phyloP scores from a whole-genome alignment of 1,140 invertebrate species.

The Apis laboriosa region DNA sequence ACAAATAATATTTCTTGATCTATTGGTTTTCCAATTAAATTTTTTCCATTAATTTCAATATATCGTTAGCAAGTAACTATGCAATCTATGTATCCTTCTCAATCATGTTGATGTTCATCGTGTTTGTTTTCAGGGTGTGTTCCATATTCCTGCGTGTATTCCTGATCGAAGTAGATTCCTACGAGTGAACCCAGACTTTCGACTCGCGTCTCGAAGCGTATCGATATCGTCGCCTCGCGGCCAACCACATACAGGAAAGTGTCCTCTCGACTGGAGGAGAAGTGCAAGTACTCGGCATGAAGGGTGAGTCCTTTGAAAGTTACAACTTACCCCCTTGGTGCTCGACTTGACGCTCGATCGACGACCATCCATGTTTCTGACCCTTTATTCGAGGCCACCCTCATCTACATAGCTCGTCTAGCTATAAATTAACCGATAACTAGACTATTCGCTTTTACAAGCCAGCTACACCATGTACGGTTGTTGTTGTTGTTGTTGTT shows the following conservation, averaged over 20 bases:
- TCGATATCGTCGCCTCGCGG: conserved; percentile 18
- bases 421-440: not conserved
- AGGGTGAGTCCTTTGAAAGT: conserved; percentile 47
- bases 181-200: conserved; percentile 21
- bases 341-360: not conserved
- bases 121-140: conserved; percentile 21
- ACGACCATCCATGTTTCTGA: not conserved
- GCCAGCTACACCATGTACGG: not conserved
- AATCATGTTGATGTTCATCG: not conserved
- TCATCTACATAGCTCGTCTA: too few species aligned
- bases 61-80: not conserved
- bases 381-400: not conserved
- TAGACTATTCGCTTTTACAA: not conserved
- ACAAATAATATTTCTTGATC: too few species aligned
- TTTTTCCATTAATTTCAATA: too few species aligned
- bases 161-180: conserved; percentile 33
- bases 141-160: conserved; percentile 35
- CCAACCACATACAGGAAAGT: conserved; percentile 29
- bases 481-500: not conserved
- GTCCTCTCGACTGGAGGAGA: conserved; percentile 39
- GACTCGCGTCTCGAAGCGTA: not conserved
- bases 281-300: conserved; percentile 49
- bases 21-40: too few species aligned
- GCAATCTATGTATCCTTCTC: not conserved
- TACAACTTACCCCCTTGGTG: not conserved